Conservation (phyloP, 2,113 vertebrate species). For the Perca flavescens region DNA sequence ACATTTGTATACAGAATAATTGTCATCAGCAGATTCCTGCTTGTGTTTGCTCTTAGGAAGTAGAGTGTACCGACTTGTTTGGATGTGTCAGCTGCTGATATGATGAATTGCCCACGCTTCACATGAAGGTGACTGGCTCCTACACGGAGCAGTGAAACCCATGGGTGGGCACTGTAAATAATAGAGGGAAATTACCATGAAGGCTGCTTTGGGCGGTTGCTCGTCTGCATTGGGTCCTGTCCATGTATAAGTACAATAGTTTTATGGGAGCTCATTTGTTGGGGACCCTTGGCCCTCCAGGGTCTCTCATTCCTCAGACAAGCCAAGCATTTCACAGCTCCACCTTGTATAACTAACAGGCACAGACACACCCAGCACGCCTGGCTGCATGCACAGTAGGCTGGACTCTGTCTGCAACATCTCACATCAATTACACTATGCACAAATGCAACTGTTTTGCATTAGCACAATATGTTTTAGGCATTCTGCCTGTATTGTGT, state of each 20-base stretch:
- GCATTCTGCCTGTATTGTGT: not conserved
- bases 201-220: conserved; percentile 53
- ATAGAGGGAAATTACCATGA: conserved; percentile 53
- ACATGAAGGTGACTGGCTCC: conserved; percentile 67
- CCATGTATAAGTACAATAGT: conserved; percentile 34
- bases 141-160: conserved; percentile 39
- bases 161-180: conserved; percentile 61
- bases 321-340: conserved; percentile 67
- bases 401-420: not conserved
- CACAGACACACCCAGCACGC: conserved; percentile 50
- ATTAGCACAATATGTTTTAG: not conserved
- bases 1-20: not conserved
- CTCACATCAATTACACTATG: not conserved
- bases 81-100: conserved; percentile 37
- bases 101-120: conserved; percentile 43
- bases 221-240: conserved; percentile 44
- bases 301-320: conserved; percentile 70
- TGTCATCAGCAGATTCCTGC: not conserved
- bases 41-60: not conserved
- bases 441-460: not conserved
- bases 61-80: conserved; percentile 17
- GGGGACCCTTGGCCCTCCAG: conserved; percentile 61
- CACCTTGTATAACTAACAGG: conserved; percentile 53
- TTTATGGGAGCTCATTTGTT: conserved; percentile 74
- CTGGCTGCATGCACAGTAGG: not conserved